phyloP scores from a whole-genome alignment of 2,888 invertebrate species.

The Xylota sylvarum region DNA sequence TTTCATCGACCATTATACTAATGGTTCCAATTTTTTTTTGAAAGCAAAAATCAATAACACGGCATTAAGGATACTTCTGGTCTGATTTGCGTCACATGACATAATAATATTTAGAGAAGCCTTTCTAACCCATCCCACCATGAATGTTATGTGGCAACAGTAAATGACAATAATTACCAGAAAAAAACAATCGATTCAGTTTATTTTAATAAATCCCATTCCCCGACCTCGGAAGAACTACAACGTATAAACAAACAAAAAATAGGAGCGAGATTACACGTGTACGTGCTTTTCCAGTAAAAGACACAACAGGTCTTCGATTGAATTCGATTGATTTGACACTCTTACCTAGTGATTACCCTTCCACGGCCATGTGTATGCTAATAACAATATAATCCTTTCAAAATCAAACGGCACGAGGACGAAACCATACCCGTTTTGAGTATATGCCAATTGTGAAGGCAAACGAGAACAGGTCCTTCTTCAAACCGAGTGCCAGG shows the following conservation, averaged over 20 bases:
- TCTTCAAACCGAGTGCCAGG: neutral
- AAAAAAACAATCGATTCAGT: constrained; percentile 5
- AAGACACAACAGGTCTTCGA: constrained; percentile 25
- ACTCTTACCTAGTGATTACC: constrained; percentile 3
- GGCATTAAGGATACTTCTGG: neutral
- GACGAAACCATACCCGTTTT: constrained; percentile 2
- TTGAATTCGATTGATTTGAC: constrained; percentile 32
- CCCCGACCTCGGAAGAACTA: neutral
- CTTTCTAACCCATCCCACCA: neutral
- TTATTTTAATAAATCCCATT: neutral
- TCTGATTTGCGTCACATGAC: constrained; percentile 14
- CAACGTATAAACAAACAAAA: neutral
- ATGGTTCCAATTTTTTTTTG: neutral
- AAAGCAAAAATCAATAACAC: constrained; percentile 9
- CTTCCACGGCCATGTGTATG: neutral
- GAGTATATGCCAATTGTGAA: neutral
- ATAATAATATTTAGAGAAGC: constrained; percentile 2
- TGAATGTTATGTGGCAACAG: neutral
- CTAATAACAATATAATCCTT: constrained; percentile 13
- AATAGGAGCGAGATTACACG: neutral
- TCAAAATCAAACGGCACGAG: constrained; percentile 13
- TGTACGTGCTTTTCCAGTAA: constrained; percentile 22
- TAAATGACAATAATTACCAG: constrained; percentile 26
- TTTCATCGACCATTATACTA: neutral
- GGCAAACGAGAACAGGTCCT: neutral